phyloP scores from a whole-genome alignment of 2,888 invertebrate species.

The Amphipoea oculea region DNA sequence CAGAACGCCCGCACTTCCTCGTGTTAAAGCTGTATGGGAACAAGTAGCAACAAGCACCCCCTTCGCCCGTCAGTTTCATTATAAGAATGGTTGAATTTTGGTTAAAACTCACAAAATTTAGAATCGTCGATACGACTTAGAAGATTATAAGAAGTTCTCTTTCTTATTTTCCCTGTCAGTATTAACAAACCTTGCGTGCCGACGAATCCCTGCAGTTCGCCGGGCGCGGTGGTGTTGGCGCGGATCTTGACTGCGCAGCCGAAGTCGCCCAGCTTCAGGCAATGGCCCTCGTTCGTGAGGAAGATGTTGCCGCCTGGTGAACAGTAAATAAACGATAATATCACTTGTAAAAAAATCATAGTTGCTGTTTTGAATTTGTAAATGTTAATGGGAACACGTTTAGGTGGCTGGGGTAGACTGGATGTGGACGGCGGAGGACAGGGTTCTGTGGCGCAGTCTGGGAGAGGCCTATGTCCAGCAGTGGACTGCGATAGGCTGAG shows the following conservation, averaged over 20 bases:
- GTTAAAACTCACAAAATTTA: not conserved
- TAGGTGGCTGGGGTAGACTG: too few relatives aligned
- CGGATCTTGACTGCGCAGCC: conserved; percentile 98
- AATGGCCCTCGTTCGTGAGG: conserved; percentile 95
- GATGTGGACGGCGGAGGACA: too few relatives aligned
- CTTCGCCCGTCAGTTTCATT: not conserved
- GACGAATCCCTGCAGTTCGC: conserved; percentile 96
- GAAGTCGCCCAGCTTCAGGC: conserved; percentile 98
- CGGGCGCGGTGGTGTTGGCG: conserved; percentile 95
- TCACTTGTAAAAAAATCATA: not conserved
- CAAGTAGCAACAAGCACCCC: too few relatives aligned
- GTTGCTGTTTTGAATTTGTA: not conserved
- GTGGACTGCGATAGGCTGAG: too few relatives aligned
- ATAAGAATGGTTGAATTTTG: not conserved
- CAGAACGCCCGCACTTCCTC: not conserved
- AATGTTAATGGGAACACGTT: not conserved
- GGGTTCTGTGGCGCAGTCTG: too few relatives aligned
- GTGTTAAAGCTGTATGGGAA: not conserved
- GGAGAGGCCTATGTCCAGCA: too few relatives aligned
- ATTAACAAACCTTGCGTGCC: conserved; percentile 95
- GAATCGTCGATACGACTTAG: not conserved
- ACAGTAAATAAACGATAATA: too few relatives aligned
- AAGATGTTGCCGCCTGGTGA: conserved; percentile 97
- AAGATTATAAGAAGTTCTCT: not conserved
- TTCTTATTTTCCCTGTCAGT: not conserved